Base-by-base conservation (phyloP, 2,113 vertebrate species). In the Centropus unirufus region DNA sequence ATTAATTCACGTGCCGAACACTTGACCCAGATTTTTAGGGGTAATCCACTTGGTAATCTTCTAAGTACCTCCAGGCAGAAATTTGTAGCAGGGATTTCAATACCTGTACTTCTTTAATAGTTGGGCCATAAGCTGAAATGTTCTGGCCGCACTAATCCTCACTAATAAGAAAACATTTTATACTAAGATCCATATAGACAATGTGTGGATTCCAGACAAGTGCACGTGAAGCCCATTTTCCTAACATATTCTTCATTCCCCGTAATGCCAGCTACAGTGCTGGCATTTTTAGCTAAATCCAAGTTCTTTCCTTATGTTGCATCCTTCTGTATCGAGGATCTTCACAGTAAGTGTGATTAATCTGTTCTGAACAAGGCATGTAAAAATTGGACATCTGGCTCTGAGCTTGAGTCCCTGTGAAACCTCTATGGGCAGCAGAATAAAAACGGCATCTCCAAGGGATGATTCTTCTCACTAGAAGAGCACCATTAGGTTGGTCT, bases 21-120 rank as follows among this genome's bases (percentile, higher is more conserved):
- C 59, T 40, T 87, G 85, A 88, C 88, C 64, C 68, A 92, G 83
- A 83, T 92, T 91, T 89, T 92, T 75, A 74, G 59, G 75, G 26
- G 82, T 92, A 96, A 96, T 96, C 85, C 63, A 1, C 68, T 81
- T 66, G 27, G 73, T 96, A 93, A 96, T 90, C 95, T 95, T 78
- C 79, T 94, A 75, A 94, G 83, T 92, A 75, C 52, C n/a, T 93
- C 11, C 52, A 96, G 61, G 52, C 11, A 96, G 32, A 93, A 95
- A 88, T 77, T 7, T 77, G 55, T 70, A 83, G 67, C 23, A 63
- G 47, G 63, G 76, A 96, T 94, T 97, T 95, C 85, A 90, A 42
- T 19, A 82, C 49, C 61, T 92, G 52, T 75, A 39, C 27, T 52
- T 85, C 90, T 90, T 92, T 78, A 90, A 88, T 83, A 66, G 80